Base-by-base conservation (phyloP, 2,888 invertebrate genomes). In the Heliconius erato region DNA sequence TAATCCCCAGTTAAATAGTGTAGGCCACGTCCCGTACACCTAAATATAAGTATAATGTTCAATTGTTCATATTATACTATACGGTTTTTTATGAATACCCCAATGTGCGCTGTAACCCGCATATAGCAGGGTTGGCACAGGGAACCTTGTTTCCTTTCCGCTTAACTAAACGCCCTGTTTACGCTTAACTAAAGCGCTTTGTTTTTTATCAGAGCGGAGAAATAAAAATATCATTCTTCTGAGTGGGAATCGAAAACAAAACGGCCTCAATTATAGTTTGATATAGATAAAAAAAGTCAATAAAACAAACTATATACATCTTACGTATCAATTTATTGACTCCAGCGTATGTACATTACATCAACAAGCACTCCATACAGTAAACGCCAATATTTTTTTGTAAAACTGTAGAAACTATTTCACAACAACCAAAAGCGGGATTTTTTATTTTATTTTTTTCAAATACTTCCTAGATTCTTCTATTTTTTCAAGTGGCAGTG, bases 331-430 rank as follows among this genome's bases (percentile, higher is more conserved):
- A 88, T 92, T 92, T 92, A 92, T 92, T 92, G 91, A 92, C 92
- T 89, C 89, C 90, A 91, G 93, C 92, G 87, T 92, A 92, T 92
- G 87, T 92, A 92, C 91, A 91, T 88, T 90, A 91, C 90, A 91
- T 85, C 87, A 89, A 91, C 90, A 88, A 88, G 86, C 86, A 87
- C 86, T 86, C 86, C 84, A 54, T 9, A 54, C 54, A 80, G 86
- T 88, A 87, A 86, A 88, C 88, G 88, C 87, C 86, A 65, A 63
- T 69, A 59, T 82, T 63, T 32, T n/a, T 76, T 79, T 71, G 84
- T 82, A 83, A 72, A 84, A 28, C 44, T 72, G 80, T 72, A 69
- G 83, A 79, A 84, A 68, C 78, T 68, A 78, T 78, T 65, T 28
- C 67, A 67, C 32, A 63, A 35, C 1, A 67, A 79, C 76, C 44